These are phyloP conservation scores for Rhizomys pruinosus DNA, from an alignment of 2,113 vertebrate species.

Conservation along the genomic window DNA sequence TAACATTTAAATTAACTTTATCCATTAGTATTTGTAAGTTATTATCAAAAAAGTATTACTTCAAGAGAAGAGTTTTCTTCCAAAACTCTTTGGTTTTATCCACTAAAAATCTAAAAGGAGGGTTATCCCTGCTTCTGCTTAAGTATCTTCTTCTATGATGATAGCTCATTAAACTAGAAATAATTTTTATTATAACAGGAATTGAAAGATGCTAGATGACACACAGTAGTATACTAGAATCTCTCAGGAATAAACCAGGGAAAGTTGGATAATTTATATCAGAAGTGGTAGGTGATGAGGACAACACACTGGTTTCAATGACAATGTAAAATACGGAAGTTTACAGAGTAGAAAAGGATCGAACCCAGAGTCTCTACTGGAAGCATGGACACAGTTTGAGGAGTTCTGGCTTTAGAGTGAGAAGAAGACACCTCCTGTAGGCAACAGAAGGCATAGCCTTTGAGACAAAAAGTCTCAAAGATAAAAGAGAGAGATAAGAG, in stretches of 20 bases:
- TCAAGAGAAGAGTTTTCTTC: not conserved
- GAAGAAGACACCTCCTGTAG: fast-evolving
- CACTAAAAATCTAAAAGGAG: not conserved
- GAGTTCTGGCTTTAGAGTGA: not conserved
- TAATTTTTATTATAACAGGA: not conserved
- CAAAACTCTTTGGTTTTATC: not conserved
- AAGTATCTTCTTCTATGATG: not conserved
- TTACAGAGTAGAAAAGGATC: not conserved
- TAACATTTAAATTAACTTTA: constrained; percentile 34
- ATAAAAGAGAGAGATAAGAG: not conserved
- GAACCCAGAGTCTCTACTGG: not conserved
- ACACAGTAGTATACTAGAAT: not conserved
- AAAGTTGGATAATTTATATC: not conserved
- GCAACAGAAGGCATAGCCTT: too few species aligned
- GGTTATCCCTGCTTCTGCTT: not conserved
- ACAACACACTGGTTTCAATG: not conserved
- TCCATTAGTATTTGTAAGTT: not conserved
- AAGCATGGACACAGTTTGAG: not conserved
- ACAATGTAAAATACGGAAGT: not conserved
- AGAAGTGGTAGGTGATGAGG: not conserved
- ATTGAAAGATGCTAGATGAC: not conserved
- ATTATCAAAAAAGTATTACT: not conserved
- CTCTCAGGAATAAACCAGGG: not conserved
- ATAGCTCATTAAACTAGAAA: not conserved
- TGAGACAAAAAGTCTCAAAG: not conserved